These are phyloP conservation scores for Drosophila paracracens DNA, from an alignment of 2,888 invertebrate genomes.

Conservation along the genomic window DNA sequence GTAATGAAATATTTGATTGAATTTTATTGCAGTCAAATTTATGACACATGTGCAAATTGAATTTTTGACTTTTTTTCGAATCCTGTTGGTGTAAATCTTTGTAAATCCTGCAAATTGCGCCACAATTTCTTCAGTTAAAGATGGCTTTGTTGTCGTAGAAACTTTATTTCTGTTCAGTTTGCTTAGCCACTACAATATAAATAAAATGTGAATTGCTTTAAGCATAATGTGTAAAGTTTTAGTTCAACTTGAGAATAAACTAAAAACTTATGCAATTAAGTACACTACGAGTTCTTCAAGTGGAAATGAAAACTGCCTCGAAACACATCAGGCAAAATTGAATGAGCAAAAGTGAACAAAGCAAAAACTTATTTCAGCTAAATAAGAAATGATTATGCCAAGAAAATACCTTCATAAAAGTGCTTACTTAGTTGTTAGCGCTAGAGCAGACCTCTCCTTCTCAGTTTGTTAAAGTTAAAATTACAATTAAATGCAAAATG, in stretches of 20 bases:
- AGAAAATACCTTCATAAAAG: slow-evolving; percentile 29
- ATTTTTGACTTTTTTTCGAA: slow-evolving; percentile 30
- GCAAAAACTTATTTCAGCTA: slow-evolving; percentile 53
- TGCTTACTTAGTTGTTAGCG: slow-evolving; percentile 21
- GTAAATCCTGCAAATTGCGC: slow-evolving; percentile 23
- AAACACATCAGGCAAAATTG: slow-evolving; percentile 47
- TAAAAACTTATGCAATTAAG: slow-evolving; percentile 65
- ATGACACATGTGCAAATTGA: slow-evolving; percentile 60
- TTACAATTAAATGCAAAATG: slow-evolving; percentile 67
- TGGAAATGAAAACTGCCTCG: slow-evolving; percentile 53
- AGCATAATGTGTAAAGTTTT: slow-evolving; percentile 49
- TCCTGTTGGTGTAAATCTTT: slow-evolving; percentile 2
- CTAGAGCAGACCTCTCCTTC: not conserved
- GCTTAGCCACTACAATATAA: slow-evolving; percentile 16
- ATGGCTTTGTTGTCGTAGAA: not conserved
- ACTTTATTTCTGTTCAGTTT: slow-evolving; percentile 1
- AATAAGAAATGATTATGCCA: slow-evolving; percentile 52
- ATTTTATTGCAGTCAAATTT: slow-evolving; percentile 63
- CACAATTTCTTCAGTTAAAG: not conserved
- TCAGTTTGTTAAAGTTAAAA: slow-evolving; percentile 48
- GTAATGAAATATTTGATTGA: slow-evolving; percentile 64
- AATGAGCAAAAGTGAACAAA: slow-evolving; percentile 36
- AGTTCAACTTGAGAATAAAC: slow-evolving; percentile 40
- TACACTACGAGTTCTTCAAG: slow-evolving; percentile 50
- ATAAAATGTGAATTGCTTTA: slow-evolving; percentile 44